Conservation (phyloP, 2,888 invertebrate genomes). For the Nomada fucata region DNA sequence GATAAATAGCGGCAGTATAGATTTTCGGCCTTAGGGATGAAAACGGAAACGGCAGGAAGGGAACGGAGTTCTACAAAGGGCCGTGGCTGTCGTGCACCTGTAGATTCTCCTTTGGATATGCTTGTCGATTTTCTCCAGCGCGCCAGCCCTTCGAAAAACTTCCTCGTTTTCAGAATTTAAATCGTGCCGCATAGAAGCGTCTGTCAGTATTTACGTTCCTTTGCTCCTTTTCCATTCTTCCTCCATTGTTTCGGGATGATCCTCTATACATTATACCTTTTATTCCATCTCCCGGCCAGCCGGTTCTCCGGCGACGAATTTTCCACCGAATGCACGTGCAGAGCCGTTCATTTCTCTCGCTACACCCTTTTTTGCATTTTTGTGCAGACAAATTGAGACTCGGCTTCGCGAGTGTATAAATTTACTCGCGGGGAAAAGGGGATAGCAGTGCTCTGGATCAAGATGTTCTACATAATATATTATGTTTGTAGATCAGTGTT, state of each 20-base stretch:
- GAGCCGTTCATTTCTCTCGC: no score
- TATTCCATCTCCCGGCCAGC: not conserved
- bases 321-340: no score
- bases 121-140: conserved; percentile 16
- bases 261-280: not conserved
- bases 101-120: conserved; percentile 42
- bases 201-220: conserved; percentile 17
- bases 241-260: not conserved
- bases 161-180: conserved; percentile 43
- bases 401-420: no score
- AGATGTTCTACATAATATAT: no score
- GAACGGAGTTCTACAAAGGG: conserved; percentile 39
- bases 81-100: conserved; percentile 49
- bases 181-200: conserved; percentile 26
- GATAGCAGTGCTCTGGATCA: no score
- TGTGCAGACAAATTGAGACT: no score
- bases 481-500: no score
- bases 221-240: not conserved
- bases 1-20: conserved; percentile 40
- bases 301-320: not conserved
- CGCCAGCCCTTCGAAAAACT: conserved; percentile 21
- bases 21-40: conserved; percentile 29
- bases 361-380: no score
- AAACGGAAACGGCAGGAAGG: conserved; percentile 28
- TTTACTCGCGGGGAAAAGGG: no score